Base-by-base conservation (phyloP, 2,113 vertebrate species). In the Podocnemis expansa region DNA sequence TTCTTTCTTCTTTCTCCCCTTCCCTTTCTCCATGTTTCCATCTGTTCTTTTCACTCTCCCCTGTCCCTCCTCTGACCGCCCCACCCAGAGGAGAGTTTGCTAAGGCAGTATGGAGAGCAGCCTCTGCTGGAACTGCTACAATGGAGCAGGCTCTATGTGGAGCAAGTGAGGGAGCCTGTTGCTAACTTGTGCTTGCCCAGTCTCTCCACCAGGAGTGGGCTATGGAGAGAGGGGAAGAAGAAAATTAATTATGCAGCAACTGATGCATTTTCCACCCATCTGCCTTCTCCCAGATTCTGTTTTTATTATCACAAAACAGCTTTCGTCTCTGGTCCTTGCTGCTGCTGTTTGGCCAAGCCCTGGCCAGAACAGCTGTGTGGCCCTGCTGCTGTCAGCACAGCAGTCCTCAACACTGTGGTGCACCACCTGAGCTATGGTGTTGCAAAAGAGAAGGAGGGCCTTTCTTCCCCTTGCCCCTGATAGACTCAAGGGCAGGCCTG, bases 1-100 rank as follows among this genome's bases (percentile, higher is more conserved):
- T 10, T 6, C 14, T 14, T 4, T 27, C 4, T 22, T 34, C 17
- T 45, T 10, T 10, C 14, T 14, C 4, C 27, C 6, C 34, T 21
- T 24, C 19, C 6, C 43, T 47, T 31, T 4, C 14, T n/a, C 41
- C 41, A 17, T n/a, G 13, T 78, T 14, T 29, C 41, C 13, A n/a
- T n/a, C n/a, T n/a, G n/a, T 21, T 78, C 45, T 51, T 0, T 4
- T 79, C 2, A 0, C 2, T 27, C 8, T 2, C 0, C 21, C 6
- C 2, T 27, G 3, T 31, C 1, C 1, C 5, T 60, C 43, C 0
- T 0, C 75, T 58, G 38, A 51, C 60, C n/a, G n/a, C n/a, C n/a
- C n/a, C n/a, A 27, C 41, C 21, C 38, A 45, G 73, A 27, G 24
- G 4, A 13, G 41, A 76, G 14, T 76, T 6, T 76, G 38, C 73